Evolutionary conservation across 2,888 invertebrate genomes (phyloP), one percentile per base, ranked within the genome.

Genomic region (Macrosiphum euphorbiae): DNA sequence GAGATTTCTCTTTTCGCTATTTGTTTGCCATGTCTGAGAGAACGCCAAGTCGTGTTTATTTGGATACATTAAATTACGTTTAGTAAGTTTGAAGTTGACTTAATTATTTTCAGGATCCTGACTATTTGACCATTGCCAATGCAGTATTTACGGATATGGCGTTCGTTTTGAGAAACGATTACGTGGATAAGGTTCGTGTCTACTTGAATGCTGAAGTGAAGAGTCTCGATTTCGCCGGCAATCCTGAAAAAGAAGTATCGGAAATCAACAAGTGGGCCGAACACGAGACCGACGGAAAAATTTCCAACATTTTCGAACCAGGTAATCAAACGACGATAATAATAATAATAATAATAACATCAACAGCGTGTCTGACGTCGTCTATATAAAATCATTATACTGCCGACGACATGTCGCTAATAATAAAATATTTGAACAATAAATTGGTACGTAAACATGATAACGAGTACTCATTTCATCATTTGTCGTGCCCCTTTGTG

Each of bases 241-340:
- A 88, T 52, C 24, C 52, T 41, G 41, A 28, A 28, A 47, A 55
- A 26, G 89, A 26, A 10, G 84, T 58, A 47, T 47, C n/a, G 84
- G 92, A 93, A 89, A 89, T 93, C 26, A 89, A 93, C 84, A 89
- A 89, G 47, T 93, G 92, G 89, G 44, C 58, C 26, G 89, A 47
- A 4, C 84, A n/a, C 8, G 89, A 84, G 7, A 93, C 92, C 13
- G 58, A 89, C 10, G 92, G 92, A 10, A 93, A 85, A 58, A 93
- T 93, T 16, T 26, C 89, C 16, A 13, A 89, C 35, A 44, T 93
- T 26, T 89, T 89, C 20, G 84, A 93, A 7, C 26, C 84, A 1
- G 92, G 92, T 93, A 47, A 84, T 28, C 50, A 91, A 78, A 35
- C 20, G 67, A 20, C 5, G 5, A 16, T 67, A 16, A n/a, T 78